Base-by-base conservation (phyloP, 2,888 invertebrate genomes). In the Lasioglossum vierecki region DNA sequence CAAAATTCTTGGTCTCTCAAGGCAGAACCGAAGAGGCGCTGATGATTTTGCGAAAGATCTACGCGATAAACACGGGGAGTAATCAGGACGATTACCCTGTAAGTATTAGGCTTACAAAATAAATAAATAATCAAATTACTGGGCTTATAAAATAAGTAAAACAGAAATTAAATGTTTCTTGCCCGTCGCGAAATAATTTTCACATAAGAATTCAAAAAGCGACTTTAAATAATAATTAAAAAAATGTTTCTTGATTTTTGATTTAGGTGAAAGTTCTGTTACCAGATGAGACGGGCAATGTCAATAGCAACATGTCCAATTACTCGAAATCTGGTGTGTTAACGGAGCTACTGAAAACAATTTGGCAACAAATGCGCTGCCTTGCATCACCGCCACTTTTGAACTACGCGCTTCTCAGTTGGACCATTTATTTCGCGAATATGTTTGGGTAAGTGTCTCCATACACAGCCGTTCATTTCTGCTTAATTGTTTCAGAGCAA, bases 1-100 rank as follows among this genome's bases (percentile, higher is more conserved):
- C 98, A 0, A 97, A 98, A 94, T 98, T 97, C 93, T 95, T 97
- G 68, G 95, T 97, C 63, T 96, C 97, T 0, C 96, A 96, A 78
- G 97, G 97, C 0, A 95, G 96, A 79, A 94, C 95, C 1, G 96
- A 96, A 0, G 95, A 96, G 68, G 97, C 97, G 0, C 92, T 98
- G 74, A 89, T 93, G 66, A 96, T 97, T 46, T 93, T 98, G 57
- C 95, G 95, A 79, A 93, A 92, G 4, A 97, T 98, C 85, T 98
- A 96, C 90, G 95, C 96, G 2, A 93, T 91, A 0, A 97, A 97
- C 90, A 95, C 95, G 66, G 96, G 96, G 2, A 93, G 93, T 2
- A 82, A 94, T 0, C 91, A 93, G 35, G 94, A 94, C 0, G 95
- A 96, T 0, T 97, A 95, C 93, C 96, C 96, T 93, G 96, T 96